Base-by-base conservation (phyloP, 2,888 invertebrate species). In the Lepidocyrtinus sp. region DNA sequence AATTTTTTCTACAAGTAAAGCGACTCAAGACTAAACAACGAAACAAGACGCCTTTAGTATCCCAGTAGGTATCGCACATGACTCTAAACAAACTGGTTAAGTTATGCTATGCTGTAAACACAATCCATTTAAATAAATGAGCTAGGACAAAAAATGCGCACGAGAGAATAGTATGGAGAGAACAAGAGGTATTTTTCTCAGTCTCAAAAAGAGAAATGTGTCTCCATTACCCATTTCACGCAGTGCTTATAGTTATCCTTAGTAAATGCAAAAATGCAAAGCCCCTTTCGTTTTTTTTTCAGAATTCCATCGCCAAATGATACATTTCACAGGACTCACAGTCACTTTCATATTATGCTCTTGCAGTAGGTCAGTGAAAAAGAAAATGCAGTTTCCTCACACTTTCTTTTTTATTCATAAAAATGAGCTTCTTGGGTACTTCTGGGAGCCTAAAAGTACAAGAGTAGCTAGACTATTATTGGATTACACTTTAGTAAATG, bases 381-480 rank as follows among this genome's bases (percentile, higher is more conserved):
- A 50, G 50, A 15, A 50, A 50, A 50, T n/a, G 50, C 2, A 12
- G 17, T 36, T 36, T 36, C 17, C 50, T 50, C 12, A 12, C 50
- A 50, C 50, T 50, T 50, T 50, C 36, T 36, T 36, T 36, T 50
- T 50, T 50, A 50, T 50, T 50, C 50, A 50, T 50, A 50, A 50
- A 50, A 50, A 50, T 36, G 50, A n/a, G 50, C n/a, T 50, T 50
- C 17, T 50, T 50, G 50, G 50, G 50, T 50, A 50, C 50, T 50
- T 50, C 36, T 36, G 5, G 5, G 12, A 36, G 36, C 17, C 15
- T 50, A 50, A 12, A 50, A 50, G 12, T 12, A 7, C 36, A 36
- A 50, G 15, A 12, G 50, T 50, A 2, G 17, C 50, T 50, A n/a
- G 50, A 50, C 50, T 50, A 50, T 50, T 50, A 50, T 50, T 50